Evolutionary conservation across 2,888 invertebrate species (phyloP).

Genomic region (Microplitis deprimator): DNA sequence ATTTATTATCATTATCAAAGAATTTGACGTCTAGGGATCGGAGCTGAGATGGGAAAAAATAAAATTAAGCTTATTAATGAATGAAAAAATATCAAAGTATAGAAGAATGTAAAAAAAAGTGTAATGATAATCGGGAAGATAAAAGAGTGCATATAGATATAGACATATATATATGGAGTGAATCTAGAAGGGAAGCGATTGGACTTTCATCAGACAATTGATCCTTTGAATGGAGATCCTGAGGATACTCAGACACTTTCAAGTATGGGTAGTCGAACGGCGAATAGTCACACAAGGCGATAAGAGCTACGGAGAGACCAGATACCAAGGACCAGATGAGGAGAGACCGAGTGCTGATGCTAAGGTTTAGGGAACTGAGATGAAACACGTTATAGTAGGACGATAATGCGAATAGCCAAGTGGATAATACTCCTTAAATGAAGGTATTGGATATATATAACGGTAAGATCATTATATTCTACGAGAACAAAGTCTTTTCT

Average conservation of each 20-base stretch:
- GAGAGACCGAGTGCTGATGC: neutral
- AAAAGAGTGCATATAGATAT: neutral
- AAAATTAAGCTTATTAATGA: neutral
- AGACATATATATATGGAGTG: neutral
- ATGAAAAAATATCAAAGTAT: neutral
- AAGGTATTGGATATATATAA: slow-evolving; percentile 59
- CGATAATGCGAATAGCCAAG: slow-evolving; percentile 67
- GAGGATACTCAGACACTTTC: slow-evolving; percentile 8
- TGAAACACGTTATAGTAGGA: slow-evolving; percentile 46
- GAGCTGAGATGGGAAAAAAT: neutral
- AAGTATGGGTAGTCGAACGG: slow-evolving; percentile 18
- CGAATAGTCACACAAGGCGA: slow-evolving; percentile 23
- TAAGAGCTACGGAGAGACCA: neutral
- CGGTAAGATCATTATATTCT: slow-evolving; percentile 69
- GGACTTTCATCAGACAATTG: slow-evolving; percentile 48
- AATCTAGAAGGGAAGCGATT: slow-evolving; percentile 21
- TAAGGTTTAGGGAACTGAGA: neutral
- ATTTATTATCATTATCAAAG: no score
- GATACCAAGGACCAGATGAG: neutral
- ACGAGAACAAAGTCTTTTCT: slow-evolving; percentile 66
- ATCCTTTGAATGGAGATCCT: slow-evolving; percentile 44
- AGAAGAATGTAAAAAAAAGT: neutral
- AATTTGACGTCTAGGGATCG: neutral
- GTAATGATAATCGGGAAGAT: neutral
- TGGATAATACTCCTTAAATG: slow-evolving; percentile 65